Conservation (phyloP, 2,113 vertebrate genomes). For the Paramisgurnus dabryanus region DNA sequence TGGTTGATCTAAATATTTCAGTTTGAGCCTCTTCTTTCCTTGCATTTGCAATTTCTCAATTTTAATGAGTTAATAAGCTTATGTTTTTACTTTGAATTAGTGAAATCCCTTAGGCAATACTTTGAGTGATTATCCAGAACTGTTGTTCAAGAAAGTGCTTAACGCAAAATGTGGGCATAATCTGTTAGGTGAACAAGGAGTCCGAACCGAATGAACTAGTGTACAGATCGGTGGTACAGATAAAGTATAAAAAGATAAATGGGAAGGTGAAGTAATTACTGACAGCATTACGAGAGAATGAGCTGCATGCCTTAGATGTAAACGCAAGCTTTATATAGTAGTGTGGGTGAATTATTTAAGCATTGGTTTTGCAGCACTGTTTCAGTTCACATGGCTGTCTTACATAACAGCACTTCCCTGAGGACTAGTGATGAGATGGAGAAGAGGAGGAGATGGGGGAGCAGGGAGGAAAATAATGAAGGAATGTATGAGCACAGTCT, state of each 20-base stretch:
- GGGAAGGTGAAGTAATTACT: slow-evolving; percentile 39
- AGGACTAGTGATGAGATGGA: slow-evolving; percentile 53
- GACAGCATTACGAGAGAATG: slow-evolving; percentile 26
- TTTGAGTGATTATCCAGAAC: slow-evolving; percentile 7
- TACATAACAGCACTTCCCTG: slow-evolving; percentile 62
- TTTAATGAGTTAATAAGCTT: slow-evolving; percentile 35
- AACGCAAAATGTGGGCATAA: slow-evolving; percentile 2
- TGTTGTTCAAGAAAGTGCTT: slow-evolving; percentile 9
- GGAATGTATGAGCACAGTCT: slow-evolving; percentile 24
- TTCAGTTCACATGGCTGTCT: slow-evolving; percentile 59
- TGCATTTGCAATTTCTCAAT: slow-evolving; percentile 1
- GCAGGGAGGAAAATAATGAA: slow-evolving; percentile 1
- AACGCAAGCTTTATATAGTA: slow-evolving; percentile 63
- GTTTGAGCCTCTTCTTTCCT: background rate
- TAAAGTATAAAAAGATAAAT: slow-evolving; percentile 8
- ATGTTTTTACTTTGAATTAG: slow-evolving; percentile 36
- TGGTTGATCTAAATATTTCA: background rate
- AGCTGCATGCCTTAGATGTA: slow-evolving; percentile 48
- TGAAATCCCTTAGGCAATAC: slow-evolving; percentile 3
- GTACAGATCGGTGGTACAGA: slow-evolving; percentile 3
- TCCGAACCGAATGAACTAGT: background rate
- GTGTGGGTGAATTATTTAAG: slow-evolving; percentile 66
- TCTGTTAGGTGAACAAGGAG: background rate
- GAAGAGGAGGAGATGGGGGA: slow-evolving; percentile 22
- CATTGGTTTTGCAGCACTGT: slow-evolving; percentile 58